A percentile compares a stretch with the other conserved stretches of the same genome.
These are phyloP conservation scores for Napeogenes sylphis DNA, from an alignment of 2,888 invertebrate genomes.

Conservation along the genomic window DNA sequence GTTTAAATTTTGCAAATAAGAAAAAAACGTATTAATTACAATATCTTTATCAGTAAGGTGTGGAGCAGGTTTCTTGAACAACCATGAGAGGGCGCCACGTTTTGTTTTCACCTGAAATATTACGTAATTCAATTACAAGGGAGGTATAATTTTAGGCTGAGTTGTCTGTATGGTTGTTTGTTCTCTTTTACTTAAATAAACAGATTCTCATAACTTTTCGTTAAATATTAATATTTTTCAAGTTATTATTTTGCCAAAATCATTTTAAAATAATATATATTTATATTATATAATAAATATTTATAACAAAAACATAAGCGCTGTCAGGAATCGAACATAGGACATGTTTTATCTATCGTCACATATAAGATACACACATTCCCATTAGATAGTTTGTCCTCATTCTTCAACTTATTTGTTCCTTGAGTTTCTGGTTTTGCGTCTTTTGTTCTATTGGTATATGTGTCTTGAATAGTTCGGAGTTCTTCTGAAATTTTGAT, in stretches of 20 bases:
- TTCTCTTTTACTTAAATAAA: neutral
- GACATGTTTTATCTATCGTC: no score
- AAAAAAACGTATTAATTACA: neutral
- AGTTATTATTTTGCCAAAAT: no score
- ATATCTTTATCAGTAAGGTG: slow-evolving; percentile 23
- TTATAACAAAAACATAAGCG: no score
- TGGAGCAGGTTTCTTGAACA: slow-evolving; percentile 27
- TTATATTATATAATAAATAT: no score
- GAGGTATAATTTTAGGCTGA: neutral
- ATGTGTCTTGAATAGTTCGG: neutral
- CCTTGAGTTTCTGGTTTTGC: neutral
- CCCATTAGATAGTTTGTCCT: neutral
- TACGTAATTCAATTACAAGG: neutral
- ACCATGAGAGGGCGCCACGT: slow-evolving; percentile 26
- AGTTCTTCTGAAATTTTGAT: neutral
- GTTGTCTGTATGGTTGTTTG: neutral
- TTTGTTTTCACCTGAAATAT: slow-evolving; percentile 2
- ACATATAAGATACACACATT: neutral
- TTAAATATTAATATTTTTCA: no score
- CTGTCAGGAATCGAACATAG: no score
- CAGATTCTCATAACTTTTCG: no score
- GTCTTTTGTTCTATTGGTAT: neutral
- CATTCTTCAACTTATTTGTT: neutral
- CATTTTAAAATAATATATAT: no score
- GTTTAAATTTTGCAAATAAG: neutral